Percentiles rank a stretch among this genome's conserved stretches.
phyloP scores from a whole-genome alignment of 2,888 invertebrate genomes.

The Schrankia costaestrigalis region DNA sequence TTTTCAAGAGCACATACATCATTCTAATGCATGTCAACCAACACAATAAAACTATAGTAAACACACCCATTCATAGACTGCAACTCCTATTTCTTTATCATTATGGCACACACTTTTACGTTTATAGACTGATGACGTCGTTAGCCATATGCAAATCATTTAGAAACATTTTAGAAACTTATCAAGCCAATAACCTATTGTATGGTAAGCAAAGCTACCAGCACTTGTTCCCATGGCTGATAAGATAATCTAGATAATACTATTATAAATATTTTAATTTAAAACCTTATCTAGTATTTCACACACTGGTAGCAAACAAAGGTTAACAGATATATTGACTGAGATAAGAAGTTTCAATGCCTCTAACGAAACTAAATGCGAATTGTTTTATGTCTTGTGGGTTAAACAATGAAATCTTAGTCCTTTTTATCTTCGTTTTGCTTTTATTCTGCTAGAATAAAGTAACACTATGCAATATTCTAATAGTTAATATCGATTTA shows the following conservation, averaged over 20 bases:
- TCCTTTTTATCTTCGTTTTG: no score
- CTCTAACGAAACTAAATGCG: no score
- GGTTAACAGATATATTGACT: constrained; percentile 11
- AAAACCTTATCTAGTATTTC: constrained; percentile 11
- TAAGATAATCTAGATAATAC: constrained; percentile 43
- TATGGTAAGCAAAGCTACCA: constrained; percentile 48
- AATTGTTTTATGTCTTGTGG: no score
- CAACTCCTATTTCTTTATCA: constrained; percentile 14
- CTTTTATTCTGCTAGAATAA: no score
- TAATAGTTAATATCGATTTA: no score
- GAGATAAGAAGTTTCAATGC: constrained; percentile 6
- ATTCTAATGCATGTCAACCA: no score
- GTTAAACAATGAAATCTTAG: no score
- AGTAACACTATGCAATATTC: no score
- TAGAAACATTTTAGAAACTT: constrained; percentile 46
- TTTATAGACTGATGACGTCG: constrained; percentile 8
- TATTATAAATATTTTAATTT: constrained; percentile 19
- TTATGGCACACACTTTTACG: neutral
- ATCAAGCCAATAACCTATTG: constrained; percentile 50
- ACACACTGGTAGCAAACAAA: constrained; percentile 20
- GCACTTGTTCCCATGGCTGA: constrained; percentile 45
- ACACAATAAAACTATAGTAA: no score
- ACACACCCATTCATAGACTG: constrained; percentile 14
- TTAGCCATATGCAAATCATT: constrained; percentile 36
- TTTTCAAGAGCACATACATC: no score